Percentiles rank a stretch among this genome's conserved stretches.
These are phyloP conservation scores for Heptranchias perlo DNA, from an alignment of 2,113 vertebrate species.

Conservation along the genomic window DNA sequence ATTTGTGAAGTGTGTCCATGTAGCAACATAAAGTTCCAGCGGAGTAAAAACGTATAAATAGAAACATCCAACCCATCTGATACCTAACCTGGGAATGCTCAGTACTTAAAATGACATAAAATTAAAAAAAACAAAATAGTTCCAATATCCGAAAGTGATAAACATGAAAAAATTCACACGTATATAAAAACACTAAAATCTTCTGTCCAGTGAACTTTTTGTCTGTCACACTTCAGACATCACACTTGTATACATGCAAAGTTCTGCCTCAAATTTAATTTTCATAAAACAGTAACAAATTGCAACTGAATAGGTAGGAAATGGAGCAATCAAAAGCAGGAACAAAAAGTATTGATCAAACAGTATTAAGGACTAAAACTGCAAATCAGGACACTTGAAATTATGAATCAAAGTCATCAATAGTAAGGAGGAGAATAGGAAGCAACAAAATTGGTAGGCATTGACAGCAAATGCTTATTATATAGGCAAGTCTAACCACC, in stretches of 20 bases:
- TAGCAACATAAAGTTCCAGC: neutral
- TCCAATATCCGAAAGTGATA: neutral
- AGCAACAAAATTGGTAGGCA: neutral
- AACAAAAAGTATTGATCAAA: neutral
- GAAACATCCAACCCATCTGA: neutral
- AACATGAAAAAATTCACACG: neutral
- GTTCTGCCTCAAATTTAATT: neutral
- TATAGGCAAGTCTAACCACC: neutral
- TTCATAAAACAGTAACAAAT: neutral
- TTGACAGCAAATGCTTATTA: neutral
- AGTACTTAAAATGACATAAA: neutral
- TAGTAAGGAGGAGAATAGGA: neutral
- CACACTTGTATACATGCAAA: neutral
- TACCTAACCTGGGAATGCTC: neutral
- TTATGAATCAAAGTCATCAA: conserved; percentile 1
- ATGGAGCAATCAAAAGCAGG: conserved; percentile 13
- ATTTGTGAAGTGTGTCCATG: neutral
- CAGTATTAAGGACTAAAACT: neutral
- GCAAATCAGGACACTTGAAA: neutral
- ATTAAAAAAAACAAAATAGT: neutral
- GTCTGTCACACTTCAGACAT: neutral
- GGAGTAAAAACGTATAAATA: neutral
- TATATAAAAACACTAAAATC: neutral
- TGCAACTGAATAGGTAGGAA: neutral
- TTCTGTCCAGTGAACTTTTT: neutral